phyloP scores from a whole-genome alignment of 1,140 invertebrate species.

The Trissolcus basalis region DNA sequence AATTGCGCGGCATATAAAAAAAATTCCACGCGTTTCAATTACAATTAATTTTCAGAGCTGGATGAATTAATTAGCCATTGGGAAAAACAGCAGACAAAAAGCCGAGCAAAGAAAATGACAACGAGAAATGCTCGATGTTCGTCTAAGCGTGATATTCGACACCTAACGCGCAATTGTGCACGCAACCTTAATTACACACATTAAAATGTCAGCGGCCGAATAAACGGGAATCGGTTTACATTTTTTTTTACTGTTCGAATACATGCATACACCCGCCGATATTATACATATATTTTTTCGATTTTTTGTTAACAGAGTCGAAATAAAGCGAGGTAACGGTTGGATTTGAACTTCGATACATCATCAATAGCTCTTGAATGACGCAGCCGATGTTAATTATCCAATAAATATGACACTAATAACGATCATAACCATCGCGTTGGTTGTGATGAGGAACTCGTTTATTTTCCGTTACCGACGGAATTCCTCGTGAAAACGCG shows the following conservation, averaged over 20 bases:
- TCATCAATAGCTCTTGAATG: constrained; percentile 32
- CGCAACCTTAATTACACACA: constrained; percentile 50
- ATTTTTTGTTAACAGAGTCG: background rate
- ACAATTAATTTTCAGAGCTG: constrained; percentile 44
- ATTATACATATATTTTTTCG: background rate
- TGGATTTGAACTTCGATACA: constrained; percentile 22
- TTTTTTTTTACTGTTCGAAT: constrained; percentile 3
- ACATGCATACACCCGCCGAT: background rate
- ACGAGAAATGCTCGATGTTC: constrained; percentile 5
- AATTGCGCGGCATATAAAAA: constrained; percentile 9
- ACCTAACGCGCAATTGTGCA: constrained; percentile 34
- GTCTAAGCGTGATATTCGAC: constrained; percentile 49
- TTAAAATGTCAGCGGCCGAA: constrained; percentile 15
- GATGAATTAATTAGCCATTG: constrained; percentile 36
- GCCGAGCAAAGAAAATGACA: constrained; percentile 17
- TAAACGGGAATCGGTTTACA: constrained; percentile 3
- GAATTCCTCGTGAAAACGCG: constrained; percentile 53
- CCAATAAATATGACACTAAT: constrained; percentile 45
- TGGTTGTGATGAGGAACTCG: constrained; percentile 17
- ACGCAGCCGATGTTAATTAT: constrained; percentile 30
- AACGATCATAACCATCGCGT: constrained; percentile 28
- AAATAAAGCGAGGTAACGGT: background rate
- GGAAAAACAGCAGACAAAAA: background rate
- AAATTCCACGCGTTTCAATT: constrained; percentile 13
- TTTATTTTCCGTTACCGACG: constrained; percentile 40